Base-by-base conservation (phyloP, 1,140 invertebrate species). In the Formica exsecta region DNA sequence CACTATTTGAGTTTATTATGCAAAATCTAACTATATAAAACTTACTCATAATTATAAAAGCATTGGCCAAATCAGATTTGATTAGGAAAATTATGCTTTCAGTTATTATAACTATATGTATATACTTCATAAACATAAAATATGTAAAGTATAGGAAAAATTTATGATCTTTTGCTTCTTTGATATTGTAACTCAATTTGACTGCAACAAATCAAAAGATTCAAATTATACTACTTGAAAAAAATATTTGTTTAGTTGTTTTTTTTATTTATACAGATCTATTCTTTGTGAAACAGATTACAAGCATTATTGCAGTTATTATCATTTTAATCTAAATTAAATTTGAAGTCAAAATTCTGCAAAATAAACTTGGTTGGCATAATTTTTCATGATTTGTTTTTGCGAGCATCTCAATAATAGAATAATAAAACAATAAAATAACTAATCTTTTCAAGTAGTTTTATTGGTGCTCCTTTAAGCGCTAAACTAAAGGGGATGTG, bases 401-500 rank as follows among this genome's bases (percentile, higher is more conserved):
- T 1, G n/a, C 1, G 9, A 73, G 4, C 8, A 44, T 51, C 5
- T 44, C 44, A 7, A n/a, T 71, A 48, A 62, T 22, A 22, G 22
- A 22, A 48, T 59, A 44, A 83, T 22, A 22, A 22, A 44, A 61
- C 11, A 59, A 44, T 25, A 2, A 11, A 48, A 6, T 44, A 16
- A 38, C 19, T 57, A 54, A 54, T 54, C 19, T n/a, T 22, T 61
- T 54, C 16, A 70, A 16, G 19, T 61, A 44, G 11, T 64, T 59
- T 83, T 38, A 3, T 68, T 73, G 8, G 3, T 19, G 16, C 19
- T 4, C 3, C 32, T 11, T 71, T 44, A 59, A 68, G n/a, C 32
- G n/a, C 19, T n/a, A 61, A 73, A 74, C 19, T 62, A 74, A 36
- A 86, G 77, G 32, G 44, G 38, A 81, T 86, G 54, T 86, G 64